These are phyloP conservation scores for Tetraodon nigroviridis DNA, from an alignment of 2,113 vertebrate species.

Conservation along the genomic window DNA sequence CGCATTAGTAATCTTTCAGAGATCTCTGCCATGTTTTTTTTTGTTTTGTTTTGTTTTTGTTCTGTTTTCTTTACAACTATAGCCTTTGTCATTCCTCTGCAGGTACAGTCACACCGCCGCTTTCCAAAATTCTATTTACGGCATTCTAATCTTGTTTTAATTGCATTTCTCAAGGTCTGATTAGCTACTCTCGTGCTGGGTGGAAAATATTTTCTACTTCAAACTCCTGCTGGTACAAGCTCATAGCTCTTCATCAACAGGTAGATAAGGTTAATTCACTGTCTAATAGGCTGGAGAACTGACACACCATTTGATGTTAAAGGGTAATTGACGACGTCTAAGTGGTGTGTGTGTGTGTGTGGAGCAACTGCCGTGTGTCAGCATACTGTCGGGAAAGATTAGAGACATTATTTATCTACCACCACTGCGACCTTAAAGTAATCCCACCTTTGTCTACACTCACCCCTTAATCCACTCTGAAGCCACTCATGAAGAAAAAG, in stretches of 20 bases:
- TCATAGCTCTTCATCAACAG: conserved; percentile 57
- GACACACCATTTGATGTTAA: conserved; percentile 67
- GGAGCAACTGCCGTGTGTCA: conserved; percentile 20
- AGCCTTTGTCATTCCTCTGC: too few relatives aligned
- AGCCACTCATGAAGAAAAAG: background rate
- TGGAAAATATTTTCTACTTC: conserved; percentile 54
- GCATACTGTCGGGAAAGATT: conserved; percentile 37
- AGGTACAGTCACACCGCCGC: too few relatives aligned
- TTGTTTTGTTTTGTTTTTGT: too few relatives aligned
- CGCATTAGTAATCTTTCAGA: too few relatives aligned
- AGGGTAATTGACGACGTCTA: conserved; percentile 67
- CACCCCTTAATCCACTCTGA: conserved; percentile 2
- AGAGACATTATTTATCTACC: conserved; percentile 42
- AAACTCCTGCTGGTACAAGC: conserved; percentile 20
- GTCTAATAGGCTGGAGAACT: conserved; percentile 49
- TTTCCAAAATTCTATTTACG: background rate
- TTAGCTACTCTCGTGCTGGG: conserved; percentile 46
- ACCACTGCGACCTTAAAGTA: conserved; percentile 37
- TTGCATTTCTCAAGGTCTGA: conserved; percentile 59
- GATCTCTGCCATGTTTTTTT: too few relatives aligned
- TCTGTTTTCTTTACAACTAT: too few relatives aligned
- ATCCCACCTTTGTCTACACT: conserved; percentile 11
- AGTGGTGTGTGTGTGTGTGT: conserved; percentile 30
- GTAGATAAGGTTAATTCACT: conserved; percentile 67
- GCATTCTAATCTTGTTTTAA: conserved; percentile 67